A percentile compares a stretch with the other conserved stretches of the same genome.
These are phyloP conservation scores for Lycophotia porphyrea DNA, from an alignment of 2,888 invertebrate genomes.

Conservation along the genomic window DNA sequence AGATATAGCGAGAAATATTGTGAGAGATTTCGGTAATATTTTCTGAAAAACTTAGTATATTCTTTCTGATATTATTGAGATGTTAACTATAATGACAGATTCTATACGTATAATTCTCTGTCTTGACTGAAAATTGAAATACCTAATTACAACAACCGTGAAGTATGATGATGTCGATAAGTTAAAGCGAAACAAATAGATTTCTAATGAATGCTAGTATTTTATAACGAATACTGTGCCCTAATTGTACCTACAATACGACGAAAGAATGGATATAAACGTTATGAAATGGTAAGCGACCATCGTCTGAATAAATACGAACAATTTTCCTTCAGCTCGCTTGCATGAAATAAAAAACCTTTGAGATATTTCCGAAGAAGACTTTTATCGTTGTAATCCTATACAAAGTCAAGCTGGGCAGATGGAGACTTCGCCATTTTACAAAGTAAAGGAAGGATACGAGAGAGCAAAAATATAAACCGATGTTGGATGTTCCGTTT, in stretches of 20 bases:
- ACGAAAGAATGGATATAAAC: slow-evolving; percentile 42
- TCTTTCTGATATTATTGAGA: neutral
- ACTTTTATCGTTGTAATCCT: slow-evolving; percentile 76
- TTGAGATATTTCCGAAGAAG: slow-evolving; percentile 68
- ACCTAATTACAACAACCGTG: neutral
- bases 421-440: slow-evolving; percentile 68
- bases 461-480: slow-evolving; percentile 60
- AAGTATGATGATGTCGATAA: slow-evolving; percentile 8
- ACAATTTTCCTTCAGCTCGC: slow-evolving; percentile 39
- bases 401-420: slow-evolving; percentile 72
- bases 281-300: slow-evolving; percentile 41
- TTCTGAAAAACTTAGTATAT: slow-evolving; percentile 11
- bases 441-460: slow-evolving; percentile 70
- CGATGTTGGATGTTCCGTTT: slow-evolving; percentile 35
- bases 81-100: neutral
- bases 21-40: slow-evolving; percentile 13
- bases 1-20: slow-evolving; percentile 38
- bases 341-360: slow-evolving; percentile 62
- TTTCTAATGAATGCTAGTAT: slow-evolving; percentile 34
- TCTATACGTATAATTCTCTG: neutral
- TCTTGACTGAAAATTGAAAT: neutral
- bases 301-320: slow-evolving; percentile 52
- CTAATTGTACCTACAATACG: slow-evolving; percentile 26
- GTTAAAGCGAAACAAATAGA: slow-evolving; percentile 23
- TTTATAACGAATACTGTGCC: slow-evolving; percentile 24